Conservation (phyloP, 2,888 invertebrate species). For the Furcula furcula region DNA sequence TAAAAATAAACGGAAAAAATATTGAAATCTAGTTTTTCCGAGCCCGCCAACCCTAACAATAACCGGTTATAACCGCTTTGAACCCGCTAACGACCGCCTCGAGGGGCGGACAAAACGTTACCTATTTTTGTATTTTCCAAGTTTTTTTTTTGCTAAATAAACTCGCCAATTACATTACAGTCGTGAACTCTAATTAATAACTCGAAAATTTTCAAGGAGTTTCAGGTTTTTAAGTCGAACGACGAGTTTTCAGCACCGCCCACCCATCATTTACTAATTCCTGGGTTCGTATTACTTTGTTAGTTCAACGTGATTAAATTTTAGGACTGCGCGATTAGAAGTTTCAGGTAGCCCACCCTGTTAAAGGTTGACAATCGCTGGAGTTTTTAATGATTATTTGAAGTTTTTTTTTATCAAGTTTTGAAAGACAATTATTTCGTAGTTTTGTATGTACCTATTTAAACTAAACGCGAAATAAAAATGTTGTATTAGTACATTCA, state of each 20-base stretch:
- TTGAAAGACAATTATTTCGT: too few species aligned
- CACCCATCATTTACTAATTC: constrained; percentile 14
- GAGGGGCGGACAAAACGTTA: constrained; percentile 1
- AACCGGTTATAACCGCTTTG: constrained; percentile 26
- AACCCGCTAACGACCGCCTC: constrained; percentile 22
- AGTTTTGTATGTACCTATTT: too few species aligned
- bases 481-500: too few species aligned
- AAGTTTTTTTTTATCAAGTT: too few species aligned
- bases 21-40: constrained; percentile 12
- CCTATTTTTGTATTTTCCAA: constrained; percentile 8
- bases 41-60: constrained; percentile 9
- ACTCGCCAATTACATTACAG: constrained; percentile 24
- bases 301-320: constrained; percentile 6
- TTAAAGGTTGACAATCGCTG: background rate
- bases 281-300: constrained; percentile 29
- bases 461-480: too few species aligned
- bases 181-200: constrained; percentile 30
- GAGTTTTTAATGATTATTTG: too few species aligned
- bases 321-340: background rate
- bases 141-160: constrained; percentile 16
- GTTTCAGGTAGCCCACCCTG: background rate
- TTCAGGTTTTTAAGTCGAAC: constrained; percentile 7
- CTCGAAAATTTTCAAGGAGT: constrained; percentile 20
- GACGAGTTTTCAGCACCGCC: background rate
- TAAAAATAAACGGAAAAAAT: too few species aligned